Conservation (phyloP, 2,888 invertebrate genomes). For the Pterobdella sp. region DNA sequence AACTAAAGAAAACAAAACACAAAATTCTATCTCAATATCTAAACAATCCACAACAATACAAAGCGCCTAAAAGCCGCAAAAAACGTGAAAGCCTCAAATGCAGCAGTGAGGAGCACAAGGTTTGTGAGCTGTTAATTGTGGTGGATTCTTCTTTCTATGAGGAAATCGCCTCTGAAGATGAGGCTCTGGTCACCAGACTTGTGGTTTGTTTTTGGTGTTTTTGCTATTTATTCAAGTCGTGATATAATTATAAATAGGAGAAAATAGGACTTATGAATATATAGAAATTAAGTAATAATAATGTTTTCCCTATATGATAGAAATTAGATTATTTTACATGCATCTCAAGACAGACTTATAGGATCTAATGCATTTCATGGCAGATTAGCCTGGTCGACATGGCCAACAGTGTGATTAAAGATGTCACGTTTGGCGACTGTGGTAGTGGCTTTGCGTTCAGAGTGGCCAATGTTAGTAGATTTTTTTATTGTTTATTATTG, state of each 20-base stretch:
- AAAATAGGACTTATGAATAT: too few species aligned
- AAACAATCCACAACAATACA: too few species aligned
- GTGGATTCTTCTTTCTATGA: not conserved
- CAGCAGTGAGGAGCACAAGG: not conserved
- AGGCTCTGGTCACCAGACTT: not conserved
- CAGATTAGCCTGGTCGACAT: constrained; percentile 6
- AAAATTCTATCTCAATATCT: too few species aligned
- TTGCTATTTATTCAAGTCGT: too few species aligned
- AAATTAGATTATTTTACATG: too few species aligned
- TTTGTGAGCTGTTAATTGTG: not conserved
- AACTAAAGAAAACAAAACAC: too few species aligned
- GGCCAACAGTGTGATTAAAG: not conserved
- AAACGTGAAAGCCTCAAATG: not conserved
- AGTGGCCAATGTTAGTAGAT: not conserved
- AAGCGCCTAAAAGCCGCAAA: not conserved
- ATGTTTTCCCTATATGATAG: too few species aligned
- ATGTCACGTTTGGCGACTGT: not conserved
- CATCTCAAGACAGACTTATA: too few species aligned
- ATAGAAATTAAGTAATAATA: too few species aligned
- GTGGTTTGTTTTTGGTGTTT: not conserved
- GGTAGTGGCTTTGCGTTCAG: constrained; percentile 3
- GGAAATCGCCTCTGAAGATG: not conserved
- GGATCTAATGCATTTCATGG: too few species aligned
- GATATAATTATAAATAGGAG: too few species aligned
- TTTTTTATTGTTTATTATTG: not conserved